Evolutionary conservation across 2,888 invertebrate genomes (phyloP).

Genomic region (Hybos culiciformis): DNA sequence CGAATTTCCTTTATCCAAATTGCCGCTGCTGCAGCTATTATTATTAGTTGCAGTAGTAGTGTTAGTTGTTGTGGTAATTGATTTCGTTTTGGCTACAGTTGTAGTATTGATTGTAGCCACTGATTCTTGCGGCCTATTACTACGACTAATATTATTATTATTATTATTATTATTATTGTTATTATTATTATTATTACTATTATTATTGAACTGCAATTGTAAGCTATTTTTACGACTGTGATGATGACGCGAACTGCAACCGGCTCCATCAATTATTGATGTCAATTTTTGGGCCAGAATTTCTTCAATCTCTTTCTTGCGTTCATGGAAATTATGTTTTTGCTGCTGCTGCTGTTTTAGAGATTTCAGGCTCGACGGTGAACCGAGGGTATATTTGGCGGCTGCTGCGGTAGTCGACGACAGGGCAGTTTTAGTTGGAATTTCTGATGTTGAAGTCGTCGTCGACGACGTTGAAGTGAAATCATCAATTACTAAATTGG

Average conservation of each 20-base stretch:
- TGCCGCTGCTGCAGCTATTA: neutral
- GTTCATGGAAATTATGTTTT: slow-evolving; percentile 33
- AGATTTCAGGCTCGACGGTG: neutral
- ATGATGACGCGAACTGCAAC: no score
- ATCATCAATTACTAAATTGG: no score
- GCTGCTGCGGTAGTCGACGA: neutral
- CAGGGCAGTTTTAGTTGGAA: no score
- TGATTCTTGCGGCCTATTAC: neutral
- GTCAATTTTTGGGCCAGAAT: slow-evolving; percentile 34
- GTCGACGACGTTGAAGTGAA: no score
- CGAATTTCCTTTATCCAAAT: neutral
- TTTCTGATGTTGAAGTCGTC: no score
- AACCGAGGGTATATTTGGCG: neutral
- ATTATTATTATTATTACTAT: neutral
- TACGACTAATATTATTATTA: neutral
- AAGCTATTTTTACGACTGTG: neutral
- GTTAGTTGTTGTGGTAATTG: neutral
- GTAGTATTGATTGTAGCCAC: neutral
- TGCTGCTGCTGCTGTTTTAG: slow-evolving; percentile 12
- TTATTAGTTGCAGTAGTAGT: neutral
- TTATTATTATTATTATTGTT: neutral
- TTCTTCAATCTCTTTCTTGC: slow-evolving; percentile 36
- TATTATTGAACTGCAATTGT: neutral
- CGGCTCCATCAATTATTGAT: no score
- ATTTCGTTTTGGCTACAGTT: slow-evolving; percentile 15